Evolutionary conservation across 1,140 invertebrate species (phyloP), one percentile per base, ranked within the genome.

Genomic region (Drosophila sp.): DNA sequence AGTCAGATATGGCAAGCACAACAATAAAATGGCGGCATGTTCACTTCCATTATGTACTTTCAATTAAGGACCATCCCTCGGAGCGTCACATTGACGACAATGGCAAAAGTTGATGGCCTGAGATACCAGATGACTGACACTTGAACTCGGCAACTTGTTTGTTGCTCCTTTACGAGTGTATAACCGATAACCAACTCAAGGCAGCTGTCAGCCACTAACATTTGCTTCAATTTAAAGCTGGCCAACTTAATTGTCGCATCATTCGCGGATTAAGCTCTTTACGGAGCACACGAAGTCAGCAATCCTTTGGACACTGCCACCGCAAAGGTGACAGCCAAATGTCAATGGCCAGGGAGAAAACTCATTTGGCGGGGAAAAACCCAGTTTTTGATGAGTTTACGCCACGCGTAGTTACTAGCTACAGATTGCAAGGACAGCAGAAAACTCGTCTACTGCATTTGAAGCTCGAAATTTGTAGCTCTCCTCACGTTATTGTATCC

Each of bases 401-500:
- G 53, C 32, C 9, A 50, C 16, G 48, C 27, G 13, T 25, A 40
- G 27, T 18, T 27, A 16, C 36, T 21, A 36, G 34, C 8, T 7
- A 59, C 56, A 45, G 50, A 66, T 59, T 87, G 81, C 81, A 81
- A 86, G 70, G 63, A 18, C 56, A 86, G 81, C 81, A 86, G 29
- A 86, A 83, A 73, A 64, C 7, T 63, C 46, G 59, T 78, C 78
- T 72, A 78, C 36, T 84, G 81, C 82, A 87, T 75, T 70, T 71
- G 8, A 50, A 32, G 69, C 29, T 27, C 32, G 38, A 46, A 54
- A 58, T 56, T 38, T 67, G 7, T 8, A 6, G 7, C 7, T 29
- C 5, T 6, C n/a, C 48, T 13, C 11, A n/a, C n/a, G 11, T 16
- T 18, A 8, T 40, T 27, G 14, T 9, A 2, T 63, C 34, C 43